These are phyloP conservation scores for Synergus umbraculus DNA, from an alignment of 2,888 invertebrate genomes.

Conservation along the genomic window DNA sequence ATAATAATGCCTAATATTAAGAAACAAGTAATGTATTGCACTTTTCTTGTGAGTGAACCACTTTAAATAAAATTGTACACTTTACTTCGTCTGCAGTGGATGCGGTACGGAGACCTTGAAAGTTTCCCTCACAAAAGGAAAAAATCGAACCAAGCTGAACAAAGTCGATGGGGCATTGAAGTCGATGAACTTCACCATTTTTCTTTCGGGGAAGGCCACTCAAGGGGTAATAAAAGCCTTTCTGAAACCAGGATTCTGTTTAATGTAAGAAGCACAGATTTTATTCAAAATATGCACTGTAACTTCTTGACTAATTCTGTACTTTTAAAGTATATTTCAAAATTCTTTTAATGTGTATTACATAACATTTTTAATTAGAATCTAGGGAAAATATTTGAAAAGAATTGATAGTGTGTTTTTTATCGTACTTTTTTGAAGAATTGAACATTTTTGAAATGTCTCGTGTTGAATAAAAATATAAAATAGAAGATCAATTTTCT, in stretches of 20 bases:
- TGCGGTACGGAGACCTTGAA: constrained; percentile 6
- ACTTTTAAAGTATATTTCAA: too few species aligned
- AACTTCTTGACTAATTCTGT: too few species aligned
- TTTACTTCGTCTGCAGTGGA: constrained; percentile 26
- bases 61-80: constrained; percentile 20
- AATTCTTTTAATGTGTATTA: too few species aligned
- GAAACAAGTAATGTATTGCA: neutral
- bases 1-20: neutral
- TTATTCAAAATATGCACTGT: too few species aligned
- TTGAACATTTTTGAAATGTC: too few species aligned
- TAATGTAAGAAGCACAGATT: too few species aligned
- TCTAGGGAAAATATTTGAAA: too few species aligned
- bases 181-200: neutral
- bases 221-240: neutral
- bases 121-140: constrained; percentile 1
- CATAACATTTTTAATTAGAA: too few species aligned
- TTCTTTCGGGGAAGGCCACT: neutral
- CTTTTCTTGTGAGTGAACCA: neutral
- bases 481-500: neutral
- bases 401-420: too few species aligned
- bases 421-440: too few species aligned
- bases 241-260: too few species aligned
- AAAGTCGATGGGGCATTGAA: neutral
- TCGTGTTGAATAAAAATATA: too few species aligned
- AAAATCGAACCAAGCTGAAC: neutral